Base-by-base conservation (phyloP, 2,888 invertebrate genomes). In the Cosmopolites sordidus region DNA sequence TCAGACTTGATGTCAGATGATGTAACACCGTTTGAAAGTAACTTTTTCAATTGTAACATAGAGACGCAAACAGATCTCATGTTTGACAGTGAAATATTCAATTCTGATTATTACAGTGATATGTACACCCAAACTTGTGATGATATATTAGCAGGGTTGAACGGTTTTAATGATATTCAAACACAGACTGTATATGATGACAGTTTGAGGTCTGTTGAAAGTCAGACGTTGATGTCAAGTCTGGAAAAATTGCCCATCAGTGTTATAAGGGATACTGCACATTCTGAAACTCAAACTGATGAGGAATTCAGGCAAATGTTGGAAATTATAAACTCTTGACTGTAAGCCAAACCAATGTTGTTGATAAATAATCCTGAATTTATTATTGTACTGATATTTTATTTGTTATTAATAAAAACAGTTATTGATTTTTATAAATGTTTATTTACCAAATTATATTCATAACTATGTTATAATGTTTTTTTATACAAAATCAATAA, bases 31-130 rank as follows among this genome's bases (percentile, higher is more conserved):
- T 64, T 61, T 54, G 61, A 63, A 48, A 66, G 63, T 39, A 61
- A 60, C 27, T 70, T 75, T 51, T 70, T 75, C 17, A 76, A 79
- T 52, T 79, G 80, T 51, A 78, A 79, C 57, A 40, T 40, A 16
- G 81, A 83, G 68, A 83, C 83, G 0, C 83, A 83, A 68, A 83
- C 83, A 0, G 80, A 80, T 60, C 65, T 74, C 42, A 69, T 75
- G 58, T 67, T 72, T 5, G 68, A 67, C 48, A 54, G 54, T 48
- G 69, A 70, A 30, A 62, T 74, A 44, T 66, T 74, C 27, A 65
- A 64, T 50, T 66, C 64, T 37, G 72, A 72, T 60, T 71, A 67
- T 58, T 70, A 69, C 59, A 66, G 68, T 33, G 68, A 71, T 55
- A 74, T 69, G 66, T 70, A 65, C 52, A 72, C 72, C 1, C 72